phyloP scores from a whole-genome alignment of 2,888 invertebrate genomes.

The Cephus sareptanus region DNA sequence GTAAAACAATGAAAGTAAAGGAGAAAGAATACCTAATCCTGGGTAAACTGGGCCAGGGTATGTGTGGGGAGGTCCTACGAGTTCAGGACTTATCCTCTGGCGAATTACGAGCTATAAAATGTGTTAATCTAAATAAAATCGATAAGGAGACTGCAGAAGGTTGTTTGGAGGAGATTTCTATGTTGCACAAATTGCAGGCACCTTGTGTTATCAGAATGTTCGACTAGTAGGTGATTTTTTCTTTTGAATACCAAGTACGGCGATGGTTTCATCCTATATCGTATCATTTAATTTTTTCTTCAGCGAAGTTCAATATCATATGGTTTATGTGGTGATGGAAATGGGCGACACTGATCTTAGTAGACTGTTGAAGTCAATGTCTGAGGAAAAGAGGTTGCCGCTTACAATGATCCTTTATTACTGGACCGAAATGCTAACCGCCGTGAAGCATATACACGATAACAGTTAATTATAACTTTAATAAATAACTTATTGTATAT shows the following conservation, averaged over 20 bases:
- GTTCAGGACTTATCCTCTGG: constrained; percentile 75
- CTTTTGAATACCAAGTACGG: background rate
- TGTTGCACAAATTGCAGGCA: constrained; percentile 83
- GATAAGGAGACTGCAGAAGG: constrained; percentile 80
- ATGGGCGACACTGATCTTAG: constrained; percentile 91
- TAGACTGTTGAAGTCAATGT: constrained; percentile 74
- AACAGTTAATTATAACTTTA: constrained; percentile 72
- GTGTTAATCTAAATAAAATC: constrained; percentile 79
- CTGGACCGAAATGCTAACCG: constrained; percentile 94
- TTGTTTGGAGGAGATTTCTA: constrained; percentile 89
- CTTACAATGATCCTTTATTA: constrained; percentile 85
- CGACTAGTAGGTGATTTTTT: constrained; percentile 79
- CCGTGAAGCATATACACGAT: constrained; percentile 91
- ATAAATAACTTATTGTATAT: background rate
- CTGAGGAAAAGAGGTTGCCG: constrained; percentile 69
- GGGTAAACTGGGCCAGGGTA: constrained; percentile 86
- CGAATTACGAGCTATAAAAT: constrained; percentile 81
- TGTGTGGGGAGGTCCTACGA: constrained; percentile 86
- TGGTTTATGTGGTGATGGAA: constrained; percentile 89
- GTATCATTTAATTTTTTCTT: constrained; percentile 40
- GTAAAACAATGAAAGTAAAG: constrained; percentile 74
- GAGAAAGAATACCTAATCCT: constrained; percentile 78
- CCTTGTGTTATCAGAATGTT: constrained; percentile 87
- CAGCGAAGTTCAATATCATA: constrained; percentile 73
- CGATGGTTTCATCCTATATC: background rate